Evolutionary conservation across 2,797 vertebrate species (phyloP).

Genomic region (Thripadectes ignobilis): DNA sequence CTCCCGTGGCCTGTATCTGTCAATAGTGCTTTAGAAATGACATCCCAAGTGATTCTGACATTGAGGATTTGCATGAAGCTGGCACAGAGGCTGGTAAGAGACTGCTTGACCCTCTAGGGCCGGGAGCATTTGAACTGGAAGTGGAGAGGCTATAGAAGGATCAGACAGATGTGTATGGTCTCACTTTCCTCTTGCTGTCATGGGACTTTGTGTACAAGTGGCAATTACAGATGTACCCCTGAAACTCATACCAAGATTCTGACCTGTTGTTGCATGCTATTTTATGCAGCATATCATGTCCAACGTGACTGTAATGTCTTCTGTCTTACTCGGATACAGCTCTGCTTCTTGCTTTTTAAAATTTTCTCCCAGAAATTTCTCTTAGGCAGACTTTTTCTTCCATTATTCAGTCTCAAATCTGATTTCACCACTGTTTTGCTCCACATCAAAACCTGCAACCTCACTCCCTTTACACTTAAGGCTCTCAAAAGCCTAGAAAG

Average conservation of each 20-base stretch:
- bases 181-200: background rate
- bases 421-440: background rate
- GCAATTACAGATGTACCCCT: background rate
- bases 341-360: background rate
- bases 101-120: background rate
- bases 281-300: background rate
- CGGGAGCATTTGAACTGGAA: fast-evolving
- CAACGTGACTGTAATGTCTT: background rate
- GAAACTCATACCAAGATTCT: background rate
- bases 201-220: background rate
- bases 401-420: background rate
- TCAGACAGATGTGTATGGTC: background rate
- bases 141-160: background rate
- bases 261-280: background rate
- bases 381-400: background rate
- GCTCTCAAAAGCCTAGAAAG: background rate
- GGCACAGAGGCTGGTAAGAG: background rate
- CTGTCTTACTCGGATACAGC: background rate
- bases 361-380: background rate
- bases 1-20: background rate
- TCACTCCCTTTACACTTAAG: background rate
- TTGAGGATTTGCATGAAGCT: background rate
- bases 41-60: background rate
- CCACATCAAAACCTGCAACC: background rate
- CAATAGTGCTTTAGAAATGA: background rate